Conservation (phyloP, 2,888 invertebrate genomes). For the Pelosia muscerda region DNA sequence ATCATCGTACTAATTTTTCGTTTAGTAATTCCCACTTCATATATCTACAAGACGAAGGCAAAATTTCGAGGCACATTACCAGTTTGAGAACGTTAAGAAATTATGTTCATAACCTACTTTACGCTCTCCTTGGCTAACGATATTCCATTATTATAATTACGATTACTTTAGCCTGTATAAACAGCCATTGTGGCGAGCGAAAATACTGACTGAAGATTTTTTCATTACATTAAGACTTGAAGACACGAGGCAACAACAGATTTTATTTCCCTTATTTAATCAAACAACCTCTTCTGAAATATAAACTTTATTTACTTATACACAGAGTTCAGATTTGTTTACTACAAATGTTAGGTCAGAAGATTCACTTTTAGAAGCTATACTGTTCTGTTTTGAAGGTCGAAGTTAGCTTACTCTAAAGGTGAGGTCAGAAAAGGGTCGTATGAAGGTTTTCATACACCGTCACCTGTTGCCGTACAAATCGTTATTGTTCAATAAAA, state of each 20-base stretch:
- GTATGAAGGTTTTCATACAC: constrained; percentile 59
- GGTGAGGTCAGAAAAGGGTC: constrained; percentile 49
- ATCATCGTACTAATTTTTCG: background rate
- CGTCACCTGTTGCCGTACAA: constrained; percentile 74
- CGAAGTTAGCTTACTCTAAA: constrained; percentile 41
- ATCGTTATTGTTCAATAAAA: constrained; percentile 78
- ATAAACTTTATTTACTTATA: background rate
- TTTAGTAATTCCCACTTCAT: constrained; percentile 4
- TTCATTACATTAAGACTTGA: constrained; percentile 53
- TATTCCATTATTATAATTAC: constrained; percentile 24
- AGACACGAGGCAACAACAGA: constrained; percentile 60
- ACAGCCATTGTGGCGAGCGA: constrained; percentile 16
- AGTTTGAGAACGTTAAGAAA: constrained; percentile 10
- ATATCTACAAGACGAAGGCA: background rate
- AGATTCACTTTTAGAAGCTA: constrained; percentile 33
- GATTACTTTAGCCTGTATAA: constrained; percentile 18
- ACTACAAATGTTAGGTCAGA: background rate
- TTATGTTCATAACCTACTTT: constrained; percentile 17
- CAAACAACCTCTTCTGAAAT: constrained; percentile 34
- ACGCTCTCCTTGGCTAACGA: constrained; percentile 18
- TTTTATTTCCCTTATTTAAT: constrained; percentile 70
- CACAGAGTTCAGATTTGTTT: background rate
- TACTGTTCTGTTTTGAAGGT: constrained; percentile 43
- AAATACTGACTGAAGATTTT: constrained; percentile 43
- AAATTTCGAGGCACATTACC: constrained; percentile 13